Base-by-base conservation (phyloP, 2,797 vertebrate genomes). In the Centroberyx gerrardi region DNA sequence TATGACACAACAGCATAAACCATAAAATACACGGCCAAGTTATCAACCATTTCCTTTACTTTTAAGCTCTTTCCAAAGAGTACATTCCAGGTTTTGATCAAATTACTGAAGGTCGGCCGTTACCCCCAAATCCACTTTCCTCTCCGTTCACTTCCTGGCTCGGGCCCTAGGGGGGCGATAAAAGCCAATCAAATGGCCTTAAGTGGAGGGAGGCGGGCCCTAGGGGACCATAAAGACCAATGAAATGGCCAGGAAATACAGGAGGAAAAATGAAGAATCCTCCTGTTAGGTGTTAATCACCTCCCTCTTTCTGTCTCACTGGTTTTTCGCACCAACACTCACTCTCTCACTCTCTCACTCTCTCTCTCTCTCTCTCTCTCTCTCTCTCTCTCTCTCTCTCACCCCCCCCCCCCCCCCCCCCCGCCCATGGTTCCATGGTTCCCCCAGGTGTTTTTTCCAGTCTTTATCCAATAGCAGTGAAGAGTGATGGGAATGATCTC, bases 131-230 rank as follows among this genome's bases (percentile, higher is more conserved):
- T 83, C 67, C 79, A 89, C 76, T 87, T 79, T 63, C 83, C 36
- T 75, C 40, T 69, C 42, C 77, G 52, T 40, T 62, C 56, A 72
- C 76, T 72, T 82, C 79, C 73, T 76, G 76, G 18, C 48, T 40
- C 8, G 6, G 44, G 65, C 59, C 77, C 42, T 64, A 9, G 60
- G 80, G 78, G 67, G 64, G 59, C 22, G 56, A 80, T 88, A 79
- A 84, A 85, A 80, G 80, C 66, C 77, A 84, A 84, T 83, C 78
- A 80, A 72, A 69, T 82, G 33, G 67, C 79, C 80, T 72, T 81
- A 84, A 82, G 72, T 77, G 76, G 55, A 54, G 42, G 46, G 46
- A 65, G 62, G 72, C 46, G 62, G 76, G 38, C 83, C 75, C 71
- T 68, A 46, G 44, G 80, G 38, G 49, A 62, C 59, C 72, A 62